Conservation (phyloP, 1,140 invertebrate species). For the Pogonus chalceus region DNA sequence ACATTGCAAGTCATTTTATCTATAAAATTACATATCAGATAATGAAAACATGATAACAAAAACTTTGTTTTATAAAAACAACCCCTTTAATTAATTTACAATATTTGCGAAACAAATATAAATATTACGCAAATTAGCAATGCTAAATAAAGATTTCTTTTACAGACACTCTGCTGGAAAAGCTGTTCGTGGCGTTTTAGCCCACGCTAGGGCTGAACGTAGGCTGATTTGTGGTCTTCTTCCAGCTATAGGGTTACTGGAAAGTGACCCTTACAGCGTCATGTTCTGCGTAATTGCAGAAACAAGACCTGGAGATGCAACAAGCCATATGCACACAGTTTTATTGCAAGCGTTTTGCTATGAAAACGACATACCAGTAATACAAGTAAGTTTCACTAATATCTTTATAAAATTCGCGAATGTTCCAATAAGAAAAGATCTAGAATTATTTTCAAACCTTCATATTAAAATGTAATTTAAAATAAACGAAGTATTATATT, state of each 20-base stretch:
- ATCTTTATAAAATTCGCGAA: neutral
- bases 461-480: no score
- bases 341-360: slow-evolving; percentile 58
- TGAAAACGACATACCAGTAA: slow-evolving; percentile 56
- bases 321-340: slow-evolving; percentile 57
- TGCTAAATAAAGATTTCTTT: slow-evolving; percentile 4
- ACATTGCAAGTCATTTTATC: neutral
- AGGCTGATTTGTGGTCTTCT: slow-evolving; percentile 49
- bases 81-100: neutral
- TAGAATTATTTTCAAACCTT: no score
- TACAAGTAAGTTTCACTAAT: slow-evolving; percentile 41
- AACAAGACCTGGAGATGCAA: slow-evolving; percentile 47
- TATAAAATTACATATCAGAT: no score
- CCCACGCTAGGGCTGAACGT: slow-evolving; percentile 45
- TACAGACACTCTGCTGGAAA: slow-evolving; percentile 35
- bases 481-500: no score
- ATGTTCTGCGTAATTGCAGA: slow-evolving; percentile 52
- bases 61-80: no score
- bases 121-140: neutral
- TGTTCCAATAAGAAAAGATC: no score
- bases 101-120: neutral
- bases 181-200: slow-evolving; percentile 43
- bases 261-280: slow-evolving; percentile 46
- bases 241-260: slow-evolving; percentile 47
- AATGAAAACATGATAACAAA: no score